Evolutionary conservation across 2,888 invertebrate genomes (phyloP), one percentile per base, ranked within the genome.

Genomic region (Cataglyphis albicans): DNA sequence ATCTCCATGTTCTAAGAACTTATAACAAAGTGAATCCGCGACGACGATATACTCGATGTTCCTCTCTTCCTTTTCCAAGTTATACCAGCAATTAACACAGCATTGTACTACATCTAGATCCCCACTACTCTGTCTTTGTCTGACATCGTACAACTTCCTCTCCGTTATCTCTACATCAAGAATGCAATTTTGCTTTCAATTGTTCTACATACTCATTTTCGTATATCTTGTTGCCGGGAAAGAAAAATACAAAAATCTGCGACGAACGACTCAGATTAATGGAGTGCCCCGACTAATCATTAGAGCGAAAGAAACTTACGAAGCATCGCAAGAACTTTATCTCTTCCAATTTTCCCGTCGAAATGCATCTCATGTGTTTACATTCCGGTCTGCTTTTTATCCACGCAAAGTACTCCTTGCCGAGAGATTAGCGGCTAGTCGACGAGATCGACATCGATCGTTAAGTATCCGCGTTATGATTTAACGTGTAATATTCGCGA

Each of bases 1-100:
- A 55, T 21, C 25, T 52, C 32, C 21, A 6, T 12, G 41, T 32
- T 78, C 57, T 78, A 72, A 78, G 7, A 21, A 21, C 29, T 59
- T 72, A 48, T 18, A 73, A 78, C 29, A 52, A 78, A 82, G 61
- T 80, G 41, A 52, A 38, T 82, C 64, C 82, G 15, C n/a, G 29
- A 78, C 15, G 38, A 38, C 48, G 74, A 5, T 3, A 9, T 15
- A 15, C 21, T 25, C 15, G 18, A 21, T 25, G 29, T 32, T 52
- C 35, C n/a, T 1, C 64, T 48, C 7, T n/a, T n/a, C 52, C n/a
- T n/a, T 52, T 52, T 52, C 18, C n/a, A 41, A 65, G 38, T 67
- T 38, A 38, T 68, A 55, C 38, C 29, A n/a, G 61, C 38, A 21
- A 55, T 64, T 74, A 63, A 63, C 2, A 15, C 64, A 64, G 21